Percentiles rank a stretch among this genome's conserved stretches.
Conservation (phyloP, 2,113 vertebrate genomes). For the Toxostoma redivivum region DNA sequence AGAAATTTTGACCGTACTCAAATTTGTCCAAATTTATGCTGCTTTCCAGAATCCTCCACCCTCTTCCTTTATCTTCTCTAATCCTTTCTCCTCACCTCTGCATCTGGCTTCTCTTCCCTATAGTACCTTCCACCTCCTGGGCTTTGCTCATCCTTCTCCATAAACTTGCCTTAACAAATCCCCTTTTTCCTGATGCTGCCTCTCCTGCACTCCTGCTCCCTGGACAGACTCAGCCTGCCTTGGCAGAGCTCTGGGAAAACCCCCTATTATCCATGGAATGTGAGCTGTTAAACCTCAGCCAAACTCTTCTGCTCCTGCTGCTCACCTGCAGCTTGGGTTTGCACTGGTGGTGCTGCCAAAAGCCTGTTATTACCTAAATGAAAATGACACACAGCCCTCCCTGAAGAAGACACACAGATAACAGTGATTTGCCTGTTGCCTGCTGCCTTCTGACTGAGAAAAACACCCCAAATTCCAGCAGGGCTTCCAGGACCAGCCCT, state of each 20-base stretch:
- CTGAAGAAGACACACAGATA: slow-evolving; percentile 29
- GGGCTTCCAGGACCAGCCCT: background rate
- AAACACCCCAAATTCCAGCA: background rate
- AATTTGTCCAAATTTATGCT: background rate
- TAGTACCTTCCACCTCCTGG: background rate
- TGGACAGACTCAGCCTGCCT: background rate
- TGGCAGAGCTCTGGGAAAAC: background rate
- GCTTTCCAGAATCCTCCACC: background rate
- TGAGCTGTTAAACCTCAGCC: background rate
- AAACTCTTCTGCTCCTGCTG: slow-evolving; percentile 1
- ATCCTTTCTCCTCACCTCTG: background rate
- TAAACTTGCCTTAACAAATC: background rate
- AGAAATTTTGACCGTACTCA: background rate
- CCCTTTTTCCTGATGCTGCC: background rate
- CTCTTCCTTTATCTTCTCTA: background rate
- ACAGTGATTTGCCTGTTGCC: slow-evolving; percentile 53
- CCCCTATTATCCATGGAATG: background rate
- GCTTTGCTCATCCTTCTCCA: background rate
- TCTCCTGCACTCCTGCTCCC: background rate
- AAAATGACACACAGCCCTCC: background rate
- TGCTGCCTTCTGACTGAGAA: slow-evolving; percentile 8
- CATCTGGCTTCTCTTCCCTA: background rate
- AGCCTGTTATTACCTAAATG: slow-evolving; percentile 57
- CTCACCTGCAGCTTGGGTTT: slow-evolving; percentile 35
- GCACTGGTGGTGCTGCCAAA: background rate